These are phyloP conservation scores for Aythya baeri DNA, from an alignment of 2,113 vertebrate species.

Conservation along the genomic window DNA sequence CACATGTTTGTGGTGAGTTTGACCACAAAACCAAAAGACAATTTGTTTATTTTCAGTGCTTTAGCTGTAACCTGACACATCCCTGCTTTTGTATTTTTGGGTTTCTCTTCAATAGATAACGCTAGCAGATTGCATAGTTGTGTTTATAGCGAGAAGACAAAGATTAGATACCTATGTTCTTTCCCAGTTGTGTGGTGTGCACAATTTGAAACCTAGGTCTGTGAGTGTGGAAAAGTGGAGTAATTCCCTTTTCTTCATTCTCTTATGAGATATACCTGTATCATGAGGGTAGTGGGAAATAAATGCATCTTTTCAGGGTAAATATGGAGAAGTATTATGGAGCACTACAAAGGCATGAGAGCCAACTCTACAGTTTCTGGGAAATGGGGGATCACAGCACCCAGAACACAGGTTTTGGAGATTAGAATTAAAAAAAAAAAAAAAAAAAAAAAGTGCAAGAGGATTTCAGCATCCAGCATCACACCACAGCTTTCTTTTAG, in stretches of 20 bases:
- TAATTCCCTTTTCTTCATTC: background rate
- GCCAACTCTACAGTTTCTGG: background rate
- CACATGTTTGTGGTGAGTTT: rapidly evolving
- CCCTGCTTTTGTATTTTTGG: background rate
- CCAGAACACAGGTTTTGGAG: background rate
- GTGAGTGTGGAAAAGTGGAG: background rate
- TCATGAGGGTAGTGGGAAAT: background rate
- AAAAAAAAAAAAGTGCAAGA: background rate
- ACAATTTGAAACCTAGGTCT: background rate
- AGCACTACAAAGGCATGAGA: background rate
- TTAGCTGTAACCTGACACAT: background rate
- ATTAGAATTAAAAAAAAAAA: background rate
- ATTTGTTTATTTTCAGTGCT: background rate
- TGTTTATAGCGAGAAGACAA: background rate
- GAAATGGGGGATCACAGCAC: background rate
- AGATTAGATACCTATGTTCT: rapidly evolving
- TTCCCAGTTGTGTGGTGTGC: background rate
- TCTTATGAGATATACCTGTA: background rate
- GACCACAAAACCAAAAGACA: background rate
- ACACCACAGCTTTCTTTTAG: background rate
- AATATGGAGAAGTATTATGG: background rate
- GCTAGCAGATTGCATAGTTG: background rate
- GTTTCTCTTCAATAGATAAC: background rate
- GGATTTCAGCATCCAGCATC: background rate
- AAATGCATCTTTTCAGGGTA: background rate